These are phyloP conservation scores for Borostomias antarcticus DNA, from an alignment of 2,797 vertebrate genomes.

Conservation along the genomic window DNA sequence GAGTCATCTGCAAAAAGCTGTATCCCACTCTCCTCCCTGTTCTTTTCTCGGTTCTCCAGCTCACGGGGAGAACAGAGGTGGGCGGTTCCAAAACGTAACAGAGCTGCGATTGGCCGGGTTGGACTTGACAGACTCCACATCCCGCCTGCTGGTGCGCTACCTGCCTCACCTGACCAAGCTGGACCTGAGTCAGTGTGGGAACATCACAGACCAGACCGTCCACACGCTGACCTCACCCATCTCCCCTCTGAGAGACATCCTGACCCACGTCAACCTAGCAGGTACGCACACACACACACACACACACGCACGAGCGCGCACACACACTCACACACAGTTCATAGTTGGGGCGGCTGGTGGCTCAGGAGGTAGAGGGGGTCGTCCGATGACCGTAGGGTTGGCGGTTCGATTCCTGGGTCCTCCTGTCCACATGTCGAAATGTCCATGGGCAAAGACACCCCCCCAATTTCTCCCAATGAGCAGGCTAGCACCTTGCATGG, in stretches of 20 bases:
- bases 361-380: too few relatives aligned
- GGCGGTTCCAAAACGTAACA: constrained; percentile 84
- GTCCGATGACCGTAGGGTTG: too few relatives aligned
- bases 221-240: constrained; percentile 83
- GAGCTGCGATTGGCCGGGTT: constrained; percentile 84
- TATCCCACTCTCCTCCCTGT: neutral
- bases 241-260: constrained; percentile 84
- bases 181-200: constrained; percentile 88
- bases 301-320: constrained; percentile 3
- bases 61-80: constrained; percentile 79
- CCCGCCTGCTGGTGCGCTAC: constrained; percentile 83
- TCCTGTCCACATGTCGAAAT: too few relatives aligned
- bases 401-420: too few relatives aligned
- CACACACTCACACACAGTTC: neutral
- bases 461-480: too few relatives aligned
- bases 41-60: constrained; percentile 61
- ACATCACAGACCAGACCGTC: constrained; percentile 84
- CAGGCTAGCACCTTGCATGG: too few relatives aligned
- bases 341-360: neutral
- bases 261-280: constrained; percentile 86
- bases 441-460: too few relatives aligned
- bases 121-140: constrained; percentile 82
- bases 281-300: constrained; percentile 62
- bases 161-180: constrained; percentile 84
- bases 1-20: too few relatives aligned